These are phyloP conservation scores for Amyelois transitella DNA, from an alignment of 1,140 invertebrate species.

Conservation along the genomic window DNA sequence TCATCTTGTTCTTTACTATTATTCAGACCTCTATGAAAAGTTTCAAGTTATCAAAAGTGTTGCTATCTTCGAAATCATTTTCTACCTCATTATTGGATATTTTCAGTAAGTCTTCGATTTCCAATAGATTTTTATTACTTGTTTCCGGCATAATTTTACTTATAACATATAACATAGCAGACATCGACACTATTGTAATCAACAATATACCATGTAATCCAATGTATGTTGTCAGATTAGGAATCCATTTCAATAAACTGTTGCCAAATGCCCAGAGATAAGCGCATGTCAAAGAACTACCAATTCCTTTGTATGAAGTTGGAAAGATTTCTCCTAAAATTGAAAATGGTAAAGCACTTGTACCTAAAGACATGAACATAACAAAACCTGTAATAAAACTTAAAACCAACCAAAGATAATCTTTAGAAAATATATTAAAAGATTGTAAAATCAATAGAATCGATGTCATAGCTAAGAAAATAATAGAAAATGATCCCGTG, in stretches of 20 bases:
- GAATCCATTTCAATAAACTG: constrained; percentile 10
- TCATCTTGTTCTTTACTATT: too few relatives aligned
- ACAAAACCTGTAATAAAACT: constrained; percentile 14
- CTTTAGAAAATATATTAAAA: constrained; percentile 12
- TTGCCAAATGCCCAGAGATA: constrained; percentile 20
- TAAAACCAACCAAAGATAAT: constrained; percentile 17
- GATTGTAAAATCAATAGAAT: constrained; percentile 12
- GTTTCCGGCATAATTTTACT: constrained; percentile 17
- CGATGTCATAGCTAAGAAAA: constrained; percentile 11
- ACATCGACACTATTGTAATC: constrained; percentile 4
- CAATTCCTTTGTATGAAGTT: constrained; percentile 17
- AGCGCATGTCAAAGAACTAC: constrained; percentile 16
- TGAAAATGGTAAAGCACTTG: constrained; percentile 14
- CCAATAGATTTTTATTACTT: constrained; percentile 8
- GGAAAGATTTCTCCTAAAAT: constrained; percentile 20
- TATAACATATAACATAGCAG: constrained; percentile 9
- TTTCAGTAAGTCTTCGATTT: constrained; percentile 12
- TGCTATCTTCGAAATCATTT: background rate
- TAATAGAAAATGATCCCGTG: constrained; percentile 12
- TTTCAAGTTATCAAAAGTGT: background rate
- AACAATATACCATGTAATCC: constrained; percentile 9
- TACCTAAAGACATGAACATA: constrained; percentile 22
- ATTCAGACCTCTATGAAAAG: background rate
- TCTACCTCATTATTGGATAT: background rate
- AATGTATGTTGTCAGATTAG: background rate